Evolutionary conservation across 2,113 vertebrate genomes (phyloP).

Genomic region (Chauna torquata): DNA sequence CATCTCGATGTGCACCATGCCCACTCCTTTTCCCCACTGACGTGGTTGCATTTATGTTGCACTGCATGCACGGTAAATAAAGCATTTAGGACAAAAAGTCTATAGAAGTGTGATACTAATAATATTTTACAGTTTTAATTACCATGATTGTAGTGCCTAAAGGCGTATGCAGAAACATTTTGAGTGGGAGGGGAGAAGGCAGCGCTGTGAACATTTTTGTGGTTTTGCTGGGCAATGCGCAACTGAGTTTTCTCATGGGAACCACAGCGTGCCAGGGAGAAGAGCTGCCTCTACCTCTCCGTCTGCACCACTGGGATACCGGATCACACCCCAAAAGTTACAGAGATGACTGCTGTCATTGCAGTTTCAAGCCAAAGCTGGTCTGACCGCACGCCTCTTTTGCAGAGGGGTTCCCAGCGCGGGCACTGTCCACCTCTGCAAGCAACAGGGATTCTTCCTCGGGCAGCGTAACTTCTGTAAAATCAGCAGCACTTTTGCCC

Average conservation of each 20-base stretch:
- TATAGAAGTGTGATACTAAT: slow-evolving; percentile 11
- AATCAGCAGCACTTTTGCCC: neutral
- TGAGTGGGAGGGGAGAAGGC: slow-evolving; percentile 61
- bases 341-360: neutral
- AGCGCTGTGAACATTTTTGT: slow-evolving; percentile 58
- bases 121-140: slow-evolving; percentile 68
- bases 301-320: neutral
- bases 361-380: neutral
- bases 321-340: neutral
- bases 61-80: neutral
- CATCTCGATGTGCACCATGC: fast-evolving
- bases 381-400: fast-evolving
- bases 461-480: neutral
- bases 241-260: slow-evolving; percentile 71
- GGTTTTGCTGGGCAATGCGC: slow-evolving; percentile 61
- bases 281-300: slow-evolving; percentile 9
- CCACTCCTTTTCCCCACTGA: neutral
- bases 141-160: slow-evolving; percentile 52
- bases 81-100: neutral
- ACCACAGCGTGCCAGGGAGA: slow-evolving; percentile 9
- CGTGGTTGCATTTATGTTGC: neutral
- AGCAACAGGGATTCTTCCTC: neutral
- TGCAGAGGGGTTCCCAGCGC: neutral
- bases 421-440: neutral
- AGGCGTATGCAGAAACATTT: slow-evolving; percentile 47